Evolutionary conservation across 2,797 vertebrate species (phyloP).

Genomic region (Enteromius mattozi): DNA sequence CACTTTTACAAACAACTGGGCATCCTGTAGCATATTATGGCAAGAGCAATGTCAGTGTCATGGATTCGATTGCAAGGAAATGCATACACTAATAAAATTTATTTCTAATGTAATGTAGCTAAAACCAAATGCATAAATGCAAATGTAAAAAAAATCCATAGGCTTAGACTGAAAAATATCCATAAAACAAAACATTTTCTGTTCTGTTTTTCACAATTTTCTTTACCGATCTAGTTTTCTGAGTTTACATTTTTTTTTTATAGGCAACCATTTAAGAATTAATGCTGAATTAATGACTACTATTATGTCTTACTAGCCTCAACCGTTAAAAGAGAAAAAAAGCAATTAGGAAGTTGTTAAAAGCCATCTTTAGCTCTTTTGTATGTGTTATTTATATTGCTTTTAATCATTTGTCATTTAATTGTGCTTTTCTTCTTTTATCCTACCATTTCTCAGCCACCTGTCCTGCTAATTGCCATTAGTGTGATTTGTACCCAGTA

Average conservation of each 20-base stretch:
- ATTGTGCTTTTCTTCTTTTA: slow-evolving; percentile 7
- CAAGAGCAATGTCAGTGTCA: background rate
- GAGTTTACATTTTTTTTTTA: background rate
- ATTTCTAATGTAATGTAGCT: background rate
- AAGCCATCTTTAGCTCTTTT: slow-evolving; percentile 7
- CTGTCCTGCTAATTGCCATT: slow-evolving; percentile 29
- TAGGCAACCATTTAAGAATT: background rate
- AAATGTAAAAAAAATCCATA: background rate
- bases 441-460: slow-evolving; percentile 14
- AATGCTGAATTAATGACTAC: background rate
- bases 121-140: background rate
- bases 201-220: background rate
- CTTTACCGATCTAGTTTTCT: background rate
- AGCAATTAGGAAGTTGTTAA: background rate
- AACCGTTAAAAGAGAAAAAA: background rate
- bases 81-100: background rate
- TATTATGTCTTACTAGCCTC: background rate
- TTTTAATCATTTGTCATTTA: slow-evolving; percentile 19
- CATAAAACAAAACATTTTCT: background rate
- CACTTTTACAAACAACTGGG: background rate
- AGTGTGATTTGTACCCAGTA: slow-evolving; percentile 20
- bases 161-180: background rate
- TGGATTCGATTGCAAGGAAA: background rate
- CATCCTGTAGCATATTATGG: background rate
- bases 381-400: background rate